Base-by-base conservation (phyloP, 2,888 invertebrate genomes). In the Dicycla oo region DNA sequence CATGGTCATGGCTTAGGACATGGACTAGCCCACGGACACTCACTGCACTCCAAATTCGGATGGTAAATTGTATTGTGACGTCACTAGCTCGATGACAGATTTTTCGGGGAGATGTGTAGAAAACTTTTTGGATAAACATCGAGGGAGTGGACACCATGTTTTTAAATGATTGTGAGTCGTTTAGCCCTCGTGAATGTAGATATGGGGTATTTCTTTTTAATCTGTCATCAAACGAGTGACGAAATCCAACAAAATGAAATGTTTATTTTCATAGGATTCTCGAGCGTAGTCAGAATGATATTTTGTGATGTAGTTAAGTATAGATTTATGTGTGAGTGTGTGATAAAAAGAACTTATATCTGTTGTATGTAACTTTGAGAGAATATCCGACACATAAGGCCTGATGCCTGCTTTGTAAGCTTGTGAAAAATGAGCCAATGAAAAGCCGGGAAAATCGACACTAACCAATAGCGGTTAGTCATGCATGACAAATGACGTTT, bases 281-380 rank as follows among this genome's bases (percentile, higher is more conserved):
- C 89, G 82, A 87, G 87, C 80, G 86, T 89, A 93, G 92, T 93
- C 92, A 91, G 87, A 91, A 88, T 89, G 83, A 89, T 92, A 89
- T 87, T 88, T 89, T 94, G 94, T 94, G 94, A 94, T 94, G 82
- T 94, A 94, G 92, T 71, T 84, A 90, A 89, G 88, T 80, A 71
- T 89, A 87, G 83, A 57, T 78, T 83, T 85, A 83, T 72, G 75
- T 82, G 75, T 84, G 74, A 73, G 57, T 81, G 83, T 78, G 67
- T 82, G 79, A 78, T 72, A 57, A 69, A 73, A 63, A 69, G 63
- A 56, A 70, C 58, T 79, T 69, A 53, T 85, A 57, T 78, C 63
- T 67, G 61, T 73, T 57, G 18, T 40, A 63, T 66, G 53, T 43
- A 58, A 63, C 18, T n/a, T 56, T 58, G 10, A 18, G 18, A 3